A percentile compares a stretch with the other conserved stretches of the same genome.
phyloP scores from a whole-genome alignment of 2,888 invertebrate species.

The Eudemis profundana region DNA sequence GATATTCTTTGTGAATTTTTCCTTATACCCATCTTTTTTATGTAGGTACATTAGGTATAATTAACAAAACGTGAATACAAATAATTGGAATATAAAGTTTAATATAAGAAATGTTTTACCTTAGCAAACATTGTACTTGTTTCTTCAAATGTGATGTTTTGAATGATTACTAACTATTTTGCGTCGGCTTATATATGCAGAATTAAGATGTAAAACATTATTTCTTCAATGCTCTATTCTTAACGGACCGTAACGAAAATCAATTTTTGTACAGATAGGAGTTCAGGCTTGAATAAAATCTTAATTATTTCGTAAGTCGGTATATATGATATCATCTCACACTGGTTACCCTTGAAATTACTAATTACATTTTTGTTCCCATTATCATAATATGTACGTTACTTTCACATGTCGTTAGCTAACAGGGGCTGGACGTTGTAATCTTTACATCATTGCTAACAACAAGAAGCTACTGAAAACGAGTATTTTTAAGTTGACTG shows the following conservation, averaged over 20 bases:
- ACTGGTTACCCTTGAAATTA: conserved; percentile 8
- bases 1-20: too few relatives aligned
- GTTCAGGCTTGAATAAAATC: conserved; percentile 5
- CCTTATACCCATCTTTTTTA: too few relatives aligned
- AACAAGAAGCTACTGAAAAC: background rate
- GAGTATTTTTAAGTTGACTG: too few relatives aligned
- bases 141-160: conserved; percentile 5
- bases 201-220: background rate
- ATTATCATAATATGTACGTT: conserved; percentile 1
- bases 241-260: background rate
- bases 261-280: background rate
- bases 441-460: background rate
- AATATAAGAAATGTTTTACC: background rate
- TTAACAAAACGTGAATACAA: too few relatives aligned
- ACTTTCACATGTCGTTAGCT: conserved; percentile 3
- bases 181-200: background rate
- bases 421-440: background rate
- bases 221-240: background rate
- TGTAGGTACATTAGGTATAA: too few relatives aligned
- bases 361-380: background rate
- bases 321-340: conserved; percentile 2
- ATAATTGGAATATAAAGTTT: too few relatives aligned
- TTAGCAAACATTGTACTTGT: background rate
- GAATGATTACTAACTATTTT: background rate
- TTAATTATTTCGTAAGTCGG: background rate